Conservation (phyloP, 1,140 invertebrate species). For the Diachasma alloeum region DNA sequence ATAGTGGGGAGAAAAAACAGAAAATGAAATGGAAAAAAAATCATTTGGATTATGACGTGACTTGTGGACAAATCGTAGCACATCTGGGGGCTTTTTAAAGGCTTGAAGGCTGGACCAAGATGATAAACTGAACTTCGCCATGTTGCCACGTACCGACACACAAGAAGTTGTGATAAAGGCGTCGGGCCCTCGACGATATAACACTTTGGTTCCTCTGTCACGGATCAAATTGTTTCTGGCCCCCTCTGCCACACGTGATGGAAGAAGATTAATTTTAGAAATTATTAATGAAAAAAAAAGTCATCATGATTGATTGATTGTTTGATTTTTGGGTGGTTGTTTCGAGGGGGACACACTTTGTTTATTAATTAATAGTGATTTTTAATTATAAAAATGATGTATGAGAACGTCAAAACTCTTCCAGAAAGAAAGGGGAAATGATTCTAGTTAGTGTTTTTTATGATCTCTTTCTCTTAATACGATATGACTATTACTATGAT, state of each 20-base stretch:
- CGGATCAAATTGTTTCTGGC: conserved; percentile 43
- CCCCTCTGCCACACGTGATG: conserved; percentile 25
- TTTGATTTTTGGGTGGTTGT: not conserved
- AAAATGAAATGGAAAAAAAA: too few relatives aligned
- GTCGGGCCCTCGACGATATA: conserved; percentile 15
- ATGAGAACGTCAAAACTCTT: conserved; percentile 55
- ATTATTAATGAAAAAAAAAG: conserved; percentile 3
- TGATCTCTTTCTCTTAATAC: conserved; percentile 64
- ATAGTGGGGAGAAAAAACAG: too few relatives aligned
- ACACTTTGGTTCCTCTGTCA: conserved; percentile 54
- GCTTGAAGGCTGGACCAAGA: too few relatives aligned
- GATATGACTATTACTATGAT: conserved; percentile 51
- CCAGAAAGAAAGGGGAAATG: conserved; percentile 54
- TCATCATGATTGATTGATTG: not conserved
- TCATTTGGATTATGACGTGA: too few relatives aligned
- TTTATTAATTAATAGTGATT: conserved; percentile 57
- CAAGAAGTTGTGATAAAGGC: conserved; percentile 32
- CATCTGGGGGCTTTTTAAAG: too few relatives aligned
- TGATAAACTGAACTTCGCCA: too few relatives aligned
- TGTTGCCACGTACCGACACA: conserved; percentile 16
- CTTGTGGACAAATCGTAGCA: too few relatives aligned
- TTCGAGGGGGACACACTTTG: conserved; percentile 47
- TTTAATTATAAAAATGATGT: conserved; percentile 46
- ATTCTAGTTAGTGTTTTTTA: conserved; percentile 67
- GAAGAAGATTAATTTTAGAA: conserved; percentile 4